phyloP scores from a whole-genome alignment of 2,888 invertebrate species.

The Tuberolachnus salignus region DNA sequence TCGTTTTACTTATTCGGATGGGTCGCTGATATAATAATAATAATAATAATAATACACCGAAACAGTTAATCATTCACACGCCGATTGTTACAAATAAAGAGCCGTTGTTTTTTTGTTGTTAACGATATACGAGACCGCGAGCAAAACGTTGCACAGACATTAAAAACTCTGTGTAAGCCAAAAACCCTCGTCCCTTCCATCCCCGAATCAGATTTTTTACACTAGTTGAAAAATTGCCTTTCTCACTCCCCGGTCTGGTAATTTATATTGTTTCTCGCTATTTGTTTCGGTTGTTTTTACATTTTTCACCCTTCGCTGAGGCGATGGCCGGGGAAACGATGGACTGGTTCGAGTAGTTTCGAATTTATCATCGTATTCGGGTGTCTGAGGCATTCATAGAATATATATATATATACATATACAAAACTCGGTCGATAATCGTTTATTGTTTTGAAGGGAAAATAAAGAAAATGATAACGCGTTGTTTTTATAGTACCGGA shows the following conservation, averaged over 20 bases:
- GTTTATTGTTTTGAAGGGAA: conserved; percentile 54
- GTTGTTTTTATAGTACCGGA: conserved; percentile 51
- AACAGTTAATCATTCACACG: conserved; percentile 52
- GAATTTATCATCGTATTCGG: conserved; percentile 35
- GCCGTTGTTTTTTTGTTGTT: conserved; percentile 51
- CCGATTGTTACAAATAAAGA: conserved; percentile 43
- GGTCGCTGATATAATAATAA: not conserved
- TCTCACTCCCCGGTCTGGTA: not conserved
- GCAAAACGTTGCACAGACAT: conserved; percentile 42
- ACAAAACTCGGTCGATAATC: conserved; percentile 50
- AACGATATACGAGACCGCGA: conserved; percentile 39
- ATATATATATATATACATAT: conserved; percentile 6
- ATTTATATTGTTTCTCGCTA: conserved; percentile 29
- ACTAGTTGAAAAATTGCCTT: conserved; percentile 47
- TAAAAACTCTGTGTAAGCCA: conserved; percentile 48
- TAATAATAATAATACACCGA: not conserved
- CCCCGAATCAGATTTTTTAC: conserved; percentile 49
- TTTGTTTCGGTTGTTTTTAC: not conserved
- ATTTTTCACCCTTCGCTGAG: not conserved
- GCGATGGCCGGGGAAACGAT: not conserved
- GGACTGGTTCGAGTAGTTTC: conserved; percentile 41
- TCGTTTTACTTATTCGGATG: not conserved
- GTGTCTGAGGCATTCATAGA: not conserved
- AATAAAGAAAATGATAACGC: conserved; percentile 53
- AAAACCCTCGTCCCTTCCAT: conserved; percentile 28